Base-by-base conservation (phyloP, 2,888 invertebrate species). In the Alcis repandata region DNA sequence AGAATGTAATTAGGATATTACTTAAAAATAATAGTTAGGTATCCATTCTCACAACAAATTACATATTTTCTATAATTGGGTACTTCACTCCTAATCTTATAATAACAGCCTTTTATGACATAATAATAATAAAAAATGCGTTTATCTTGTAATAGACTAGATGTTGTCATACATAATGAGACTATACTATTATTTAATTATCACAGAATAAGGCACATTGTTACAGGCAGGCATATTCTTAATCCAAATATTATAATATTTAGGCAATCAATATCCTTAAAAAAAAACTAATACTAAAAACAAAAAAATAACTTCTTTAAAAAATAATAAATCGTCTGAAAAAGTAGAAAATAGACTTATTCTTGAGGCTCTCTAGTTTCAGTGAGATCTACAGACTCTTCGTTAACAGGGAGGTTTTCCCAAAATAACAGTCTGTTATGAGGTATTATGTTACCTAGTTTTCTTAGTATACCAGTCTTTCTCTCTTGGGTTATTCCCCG, bases 401-500 rank as follows among this genome's bases (percentile, higher is more conserved):
- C 43, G 43, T 43, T n/a, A n/a, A n/a, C n/a, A n/a, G n/a, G n/a
- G n/a, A n/a, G n/a, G n/a, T n/a, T 43, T 43, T 43, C 19, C 43
- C 43, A 43, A 43, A 43, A 43, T 43, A 43, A 43, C 7, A 43
- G 15, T 43, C n/a, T 7, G 43, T 13, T 43, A 43, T 43, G 43
- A 43, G 43, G 43, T 43, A 43, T 43, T 43, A 36, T 36, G 43
- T 43, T 19, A 43, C 43, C 43, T 43, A 43, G 43, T 43, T 43
- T 43, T 43, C 43, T 43, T 43, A 11, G 36, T 36, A 36, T 10
- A 36, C 36, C 36, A 49, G 27, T 49, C 13, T 49, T 49, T 49
- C 22, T 49, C 27, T n/a, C 49, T 49, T 49, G 49, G 32, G 22
- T 49, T 27, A 49, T 49, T 49, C n/a, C 27, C 49, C 36, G 36